Evolutionary conservation across 1,140 invertebrate genomes (phyloP), one percentile per base, ranked within the genome.

Genomic region (Thaumetopoea pityocampa): DNA sequence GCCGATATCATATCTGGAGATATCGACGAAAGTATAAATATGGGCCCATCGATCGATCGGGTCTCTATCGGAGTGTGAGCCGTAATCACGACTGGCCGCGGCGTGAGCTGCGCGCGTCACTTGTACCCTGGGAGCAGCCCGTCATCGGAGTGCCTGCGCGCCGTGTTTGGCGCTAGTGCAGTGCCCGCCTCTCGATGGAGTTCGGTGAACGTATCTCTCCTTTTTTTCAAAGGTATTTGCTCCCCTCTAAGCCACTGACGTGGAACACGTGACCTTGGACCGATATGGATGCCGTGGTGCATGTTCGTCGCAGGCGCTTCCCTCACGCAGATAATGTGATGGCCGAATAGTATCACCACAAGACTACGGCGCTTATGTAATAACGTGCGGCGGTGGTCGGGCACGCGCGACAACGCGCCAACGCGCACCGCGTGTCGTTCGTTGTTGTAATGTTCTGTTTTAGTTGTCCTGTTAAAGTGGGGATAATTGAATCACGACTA

Each of bases 11-110:
- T 81, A 81, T 84, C 76, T 66, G 52, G 63, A 79, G 77, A 81
- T 79, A 80, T 71, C 57, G 72, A 74, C 62, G 70, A 84, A 76
- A 71, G 72, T 84, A 84, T 84, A 84, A 78, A 84, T 84, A 84
- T 76, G 79, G 52, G 74, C 58, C 70, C 72, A 81, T 83, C 74
- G 67, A 84, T 84, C 77, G 77, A 81, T 81, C 73, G 64, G 60
- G 54, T 67, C 77, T 79, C 73, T 84, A 79, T 84, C 73, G 62
- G 67, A 76, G 60, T 78, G 66, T 60, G 60, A 54, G 66, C 64
- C 58, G 76, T 79, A 72, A 71, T 77, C 63, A 44, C 58, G 38
- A 58, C 66, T 56, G 51, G 66, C 59, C 57, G 54, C 56, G 46
- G 24, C 33, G 19, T 34, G 11, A 22, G 41, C 51, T n/a, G 18